Evolutionary conservation across 1,140 invertebrate species (phyloP).

Genomic region (Grapholita molesta): DNA sequence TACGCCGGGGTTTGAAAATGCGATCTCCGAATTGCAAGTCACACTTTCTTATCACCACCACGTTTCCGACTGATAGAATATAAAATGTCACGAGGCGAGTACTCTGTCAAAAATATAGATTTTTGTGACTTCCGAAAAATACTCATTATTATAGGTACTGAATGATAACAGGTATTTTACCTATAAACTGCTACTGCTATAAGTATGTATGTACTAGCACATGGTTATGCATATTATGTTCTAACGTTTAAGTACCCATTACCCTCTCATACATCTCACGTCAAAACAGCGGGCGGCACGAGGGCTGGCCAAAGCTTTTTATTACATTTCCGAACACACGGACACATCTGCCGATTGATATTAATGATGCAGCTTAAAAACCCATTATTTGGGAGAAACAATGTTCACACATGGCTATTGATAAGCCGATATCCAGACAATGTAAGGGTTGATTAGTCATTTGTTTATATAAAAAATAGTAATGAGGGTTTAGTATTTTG

Average conservation of each 20-base stretch:
- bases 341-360: constrained; percentile 18
- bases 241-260: neutral
- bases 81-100: too few relatives aligned
- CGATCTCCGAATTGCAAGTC: too few relatives aligned
- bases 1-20: too few relatives aligned
- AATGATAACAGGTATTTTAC: too few relatives aligned
- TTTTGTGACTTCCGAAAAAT: too few relatives aligned
- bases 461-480: constrained; percentile 8
- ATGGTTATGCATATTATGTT: neutral
- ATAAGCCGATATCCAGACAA: constrained; percentile 2
- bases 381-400: constrained; percentile 6
- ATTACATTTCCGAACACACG: neutral
- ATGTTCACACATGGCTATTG: constrained; percentile 10
- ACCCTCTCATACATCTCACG: neutral
- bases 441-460: neutral
- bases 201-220: neutral
- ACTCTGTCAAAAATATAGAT: too few relatives aligned
- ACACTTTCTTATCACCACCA: too few relatives aligned
- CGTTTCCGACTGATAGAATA: too few relatives aligned
- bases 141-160: too few relatives aligned
- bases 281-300: neutral
- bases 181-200: too few relatives aligned
- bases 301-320: neutral
- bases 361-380: constrained; percentile 21
- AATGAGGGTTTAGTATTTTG: neutral